phyloP scores from a whole-genome alignment of 1,140 invertebrate species.

The Phthorimaea operculella region DNA sequence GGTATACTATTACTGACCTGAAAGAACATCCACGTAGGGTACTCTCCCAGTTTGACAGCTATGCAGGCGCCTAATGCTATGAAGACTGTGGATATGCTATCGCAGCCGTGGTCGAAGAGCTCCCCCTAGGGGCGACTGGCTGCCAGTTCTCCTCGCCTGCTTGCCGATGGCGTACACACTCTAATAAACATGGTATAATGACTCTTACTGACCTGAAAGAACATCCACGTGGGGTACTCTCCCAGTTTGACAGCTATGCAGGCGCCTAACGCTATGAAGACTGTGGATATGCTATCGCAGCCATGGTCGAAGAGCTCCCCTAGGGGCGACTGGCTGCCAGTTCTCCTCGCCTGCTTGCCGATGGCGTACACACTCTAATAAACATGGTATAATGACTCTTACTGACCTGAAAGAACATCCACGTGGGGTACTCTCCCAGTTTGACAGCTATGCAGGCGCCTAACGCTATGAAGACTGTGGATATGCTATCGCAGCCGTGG shows the following conservation, averaged over 20 bases:
- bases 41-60: constrained; percentile 89
- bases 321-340: constrained; percentile 91
- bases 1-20: too few relatives aligned
- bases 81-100: constrained; percentile 96
- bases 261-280: constrained; percentile 95
- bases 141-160: constrained; percentile 95
- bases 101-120: constrained; percentile 99
- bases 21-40: constrained; percentile 95
- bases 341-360: constrained; percentile 99
- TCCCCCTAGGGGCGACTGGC: constrained; percentile 95
- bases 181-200: too few relatives aligned
- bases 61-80: constrained; percentile 94
- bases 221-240: constrained; percentile 91
- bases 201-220: too few relatives aligned
- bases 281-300: constrained; percentile 97
- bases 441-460: constrained; percentile 93
- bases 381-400: too few relatives aligned
- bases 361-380: constrained; percentile 99
- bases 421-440: constrained; percentile 88
- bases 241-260: constrained; percentile 94
- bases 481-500: too few relatives aligned
- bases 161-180: constrained; percentile 99
- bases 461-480: constrained; percentile 96
- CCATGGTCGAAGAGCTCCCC: constrained; percentile 99
- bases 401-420: constrained; percentile 99